These are phyloP conservation scores for Musca domestica DNA, from an alignment of 1,140 invertebrate species.

Conservation along the genomic window DNA sequence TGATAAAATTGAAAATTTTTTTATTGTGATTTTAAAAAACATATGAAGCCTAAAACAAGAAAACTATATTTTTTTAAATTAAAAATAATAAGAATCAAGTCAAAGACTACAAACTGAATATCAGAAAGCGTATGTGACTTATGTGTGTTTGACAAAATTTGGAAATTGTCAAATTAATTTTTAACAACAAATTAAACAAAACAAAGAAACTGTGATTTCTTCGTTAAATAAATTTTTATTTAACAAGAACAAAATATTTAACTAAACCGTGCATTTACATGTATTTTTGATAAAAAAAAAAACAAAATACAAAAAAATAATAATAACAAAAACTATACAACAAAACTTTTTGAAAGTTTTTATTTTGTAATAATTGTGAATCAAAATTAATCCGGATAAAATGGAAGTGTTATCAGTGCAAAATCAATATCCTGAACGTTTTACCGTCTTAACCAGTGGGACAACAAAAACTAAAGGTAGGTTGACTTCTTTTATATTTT, in stretches of 20 bases:
- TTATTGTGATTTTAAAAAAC: slow-evolving; percentile 14
- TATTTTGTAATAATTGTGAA: slow-evolving; percentile 3
- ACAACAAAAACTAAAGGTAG: slow-evolving; percentile 29
- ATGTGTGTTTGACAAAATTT: not conserved
- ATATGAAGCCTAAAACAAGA: slow-evolving; percentile 4
- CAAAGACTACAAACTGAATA: not conserved
- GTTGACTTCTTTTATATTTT: not conserved
- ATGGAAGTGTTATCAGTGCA: slow-evolving; percentile 30
- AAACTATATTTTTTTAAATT: slow-evolving; percentile 3
- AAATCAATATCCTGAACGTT: slow-evolving; percentile 27
- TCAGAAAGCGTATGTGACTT: slow-evolving; percentile 19
- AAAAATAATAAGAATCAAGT: not conserved
- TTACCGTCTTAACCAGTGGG: slow-evolving; percentile 22
- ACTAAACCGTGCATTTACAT: slow-evolving; percentile 17
- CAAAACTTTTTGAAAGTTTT: slow-evolving; percentile 3
- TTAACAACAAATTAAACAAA: not conserved
- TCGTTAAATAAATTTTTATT: not conserved
- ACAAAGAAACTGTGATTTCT: slow-evolving; percentile 16
- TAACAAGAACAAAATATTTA: slow-evolving; percentile 7
- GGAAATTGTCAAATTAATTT: slow-evolving; percentile 6
- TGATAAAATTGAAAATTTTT: slow-evolving; percentile 14
- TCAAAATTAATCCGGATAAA: slow-evolving; percentile 24
- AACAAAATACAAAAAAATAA: not conserved
- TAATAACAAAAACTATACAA: not conserved
- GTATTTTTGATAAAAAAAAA: slow-evolving; percentile 5